A percentile compares a stretch with the other conserved stretches of the same genome.
These are phyloP conservation scores for Nemurella pictetii DNA, from an alignment of 2,888 invertebrate genomes.

Conservation along the genomic window DNA sequence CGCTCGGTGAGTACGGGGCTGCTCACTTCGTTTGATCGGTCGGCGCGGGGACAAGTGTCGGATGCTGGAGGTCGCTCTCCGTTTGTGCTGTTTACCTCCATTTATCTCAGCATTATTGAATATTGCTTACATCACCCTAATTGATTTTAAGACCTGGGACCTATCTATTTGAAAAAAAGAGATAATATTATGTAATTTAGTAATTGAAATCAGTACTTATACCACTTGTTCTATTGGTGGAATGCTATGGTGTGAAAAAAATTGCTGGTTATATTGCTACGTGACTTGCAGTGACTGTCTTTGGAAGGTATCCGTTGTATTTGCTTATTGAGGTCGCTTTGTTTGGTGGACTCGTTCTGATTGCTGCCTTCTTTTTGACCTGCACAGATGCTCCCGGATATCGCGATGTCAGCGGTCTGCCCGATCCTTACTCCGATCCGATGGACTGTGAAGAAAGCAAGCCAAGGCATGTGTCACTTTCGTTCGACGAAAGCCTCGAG, in stretches of 20 bases:
- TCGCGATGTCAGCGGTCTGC: slow-evolving; percentile 90
- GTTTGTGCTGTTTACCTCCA: no score
- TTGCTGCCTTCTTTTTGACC: slow-evolving; percentile 49
- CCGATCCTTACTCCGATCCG: slow-evolving; percentile 83
- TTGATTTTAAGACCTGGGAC: no score
- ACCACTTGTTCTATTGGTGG: neutral
- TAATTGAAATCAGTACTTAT: slow-evolving; percentile 16
- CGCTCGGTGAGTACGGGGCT: slow-evolving; percentile 84
- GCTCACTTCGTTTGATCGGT: no score
- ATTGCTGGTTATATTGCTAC: no score
- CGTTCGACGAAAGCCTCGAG: slow-evolving; percentile 91
- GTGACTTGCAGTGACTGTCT: no score
- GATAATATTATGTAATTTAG: neutral
- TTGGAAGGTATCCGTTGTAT: no score
- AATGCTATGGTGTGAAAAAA: neutral
- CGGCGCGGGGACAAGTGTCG: no score
- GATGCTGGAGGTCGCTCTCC: no score
- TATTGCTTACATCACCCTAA: no score
- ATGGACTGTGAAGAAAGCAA: slow-evolving; percentile 74
- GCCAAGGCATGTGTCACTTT: slow-evolving; percentile 83
- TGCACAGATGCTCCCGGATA: slow-evolving; percentile 87
- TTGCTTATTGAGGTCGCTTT: no score
- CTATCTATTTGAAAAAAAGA: no score
- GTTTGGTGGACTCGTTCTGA: neutral
- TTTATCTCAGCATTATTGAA: no score